Conservation (phyloP, 2,888 invertebrate genomes). For the Malacosoma neustria region DNA sequence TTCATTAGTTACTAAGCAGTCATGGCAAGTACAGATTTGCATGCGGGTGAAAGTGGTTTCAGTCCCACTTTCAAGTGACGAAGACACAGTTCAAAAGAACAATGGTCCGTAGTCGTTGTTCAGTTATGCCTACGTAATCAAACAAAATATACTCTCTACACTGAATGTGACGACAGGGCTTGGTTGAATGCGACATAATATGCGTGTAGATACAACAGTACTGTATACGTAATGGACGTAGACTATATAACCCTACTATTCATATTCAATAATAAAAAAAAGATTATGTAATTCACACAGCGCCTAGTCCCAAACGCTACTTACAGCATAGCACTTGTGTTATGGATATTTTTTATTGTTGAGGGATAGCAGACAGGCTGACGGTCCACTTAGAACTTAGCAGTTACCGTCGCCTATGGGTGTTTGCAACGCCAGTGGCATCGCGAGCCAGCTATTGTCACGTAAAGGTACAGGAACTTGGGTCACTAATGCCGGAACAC, state of each 20-base stretch:
- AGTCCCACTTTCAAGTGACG: constrained; percentile 28
- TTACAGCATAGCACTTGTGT: too few species aligned
- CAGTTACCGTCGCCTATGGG: neutral
- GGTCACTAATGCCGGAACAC: neutral
- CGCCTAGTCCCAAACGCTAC: too few species aligned
- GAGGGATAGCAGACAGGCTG: neutral
- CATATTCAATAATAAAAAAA: too few species aligned
- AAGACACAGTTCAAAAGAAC: constrained; percentile 26
- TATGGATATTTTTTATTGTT: neutral
- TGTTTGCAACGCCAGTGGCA: neutral
- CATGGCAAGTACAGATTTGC: constrained; percentile 21
- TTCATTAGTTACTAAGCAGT: neutral
- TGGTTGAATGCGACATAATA: too few species aligned
- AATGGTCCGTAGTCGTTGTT: constrained; percentile 28
- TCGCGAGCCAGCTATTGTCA: neutral
- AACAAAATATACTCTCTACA: constrained; percentile 1
- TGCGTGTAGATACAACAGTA: too few species aligned
- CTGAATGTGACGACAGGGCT: neutral
- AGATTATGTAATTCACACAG: too few species aligned
- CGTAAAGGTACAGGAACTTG: neutral
- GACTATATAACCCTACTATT: too few species aligned
- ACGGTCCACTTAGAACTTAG: neutral
- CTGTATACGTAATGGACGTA: too few species aligned
- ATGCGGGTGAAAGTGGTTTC: constrained; percentile 42
- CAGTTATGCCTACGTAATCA: constrained; percentile 9